Conservation (phyloP, 1,140 invertebrate genomes). For the Drosophila gunungcola region DNA sequence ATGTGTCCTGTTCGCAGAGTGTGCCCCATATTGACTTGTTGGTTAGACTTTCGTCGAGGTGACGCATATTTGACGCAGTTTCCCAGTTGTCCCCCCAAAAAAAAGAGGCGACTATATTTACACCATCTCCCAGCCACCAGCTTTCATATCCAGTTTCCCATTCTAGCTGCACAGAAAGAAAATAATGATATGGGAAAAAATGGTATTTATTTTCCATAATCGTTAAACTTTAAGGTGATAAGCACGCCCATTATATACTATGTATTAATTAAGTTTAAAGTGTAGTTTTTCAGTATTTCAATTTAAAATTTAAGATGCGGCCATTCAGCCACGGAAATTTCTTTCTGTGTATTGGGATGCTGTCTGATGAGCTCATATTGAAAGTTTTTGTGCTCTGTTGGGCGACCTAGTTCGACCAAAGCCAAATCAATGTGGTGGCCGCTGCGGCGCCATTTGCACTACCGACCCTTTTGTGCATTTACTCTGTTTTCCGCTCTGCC, state of each 20-base stretch:
- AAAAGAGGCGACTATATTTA: constrained; percentile 34
- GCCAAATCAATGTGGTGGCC: constrained; percentile 80
- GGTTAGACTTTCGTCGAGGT: constrained; percentile 36
- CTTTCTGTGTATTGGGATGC: constrained; percentile 17
- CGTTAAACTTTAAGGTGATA: no score
- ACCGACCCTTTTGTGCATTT: constrained; percentile 69
- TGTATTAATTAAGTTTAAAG: no score
- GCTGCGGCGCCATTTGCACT: constrained; percentile 76
- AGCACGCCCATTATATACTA: no score
- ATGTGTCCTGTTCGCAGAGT: constrained; percentile 46
- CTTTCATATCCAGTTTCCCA: constrained; percentile 9
- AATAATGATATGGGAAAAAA: not conserved
- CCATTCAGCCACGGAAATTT: not conserved
- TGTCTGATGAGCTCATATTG: constrained; percentile 76
- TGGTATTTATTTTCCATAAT: no score
- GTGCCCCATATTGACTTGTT: constrained; percentile 42
- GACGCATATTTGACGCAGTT: constrained; percentile 67
- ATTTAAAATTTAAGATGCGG: no score
- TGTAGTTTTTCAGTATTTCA: no score
- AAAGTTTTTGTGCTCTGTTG: constrained; percentile 69
- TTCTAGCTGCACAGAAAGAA: constrained; percentile 17
- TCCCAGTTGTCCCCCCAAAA: constrained; percentile 29
- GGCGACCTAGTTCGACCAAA: constrained; percentile 73
- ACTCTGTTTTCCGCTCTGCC: constrained; percentile 29
- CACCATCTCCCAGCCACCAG: constrained; percentile 17